Evolutionary conservation across 2,888 invertebrate species (phyloP), one percentile per base, ranked within the genome.

Genomic region (Lasioglossum leucozonium): DNA sequence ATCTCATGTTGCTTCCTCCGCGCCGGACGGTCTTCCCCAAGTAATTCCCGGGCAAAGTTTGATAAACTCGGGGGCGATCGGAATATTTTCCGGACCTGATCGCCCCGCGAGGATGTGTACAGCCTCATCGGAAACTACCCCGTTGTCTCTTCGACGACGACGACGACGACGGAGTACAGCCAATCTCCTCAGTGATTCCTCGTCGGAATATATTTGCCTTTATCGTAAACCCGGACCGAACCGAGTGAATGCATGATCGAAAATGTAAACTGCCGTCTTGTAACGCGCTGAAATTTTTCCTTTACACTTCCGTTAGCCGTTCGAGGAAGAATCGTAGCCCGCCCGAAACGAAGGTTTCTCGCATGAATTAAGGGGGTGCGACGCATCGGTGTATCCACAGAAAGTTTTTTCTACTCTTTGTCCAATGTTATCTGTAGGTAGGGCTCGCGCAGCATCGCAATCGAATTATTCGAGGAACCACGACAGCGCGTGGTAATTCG

Each of bases 51-150:
- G 11, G 16, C 1, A 26, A 72, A 77, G 67, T 51, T 69, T 37
- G 76, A 67, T 67, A 34, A 76, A 30, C 72, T 72, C 34, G 72
- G 72, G 47, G 30, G 34, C 72, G 72, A 47, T 72, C 72, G 72
- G 72, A 72, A 72, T 47, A 72, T 72, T 72, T 72, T 72, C 72
- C 47, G 22, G 40, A 22, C 16, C 10, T 22, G 65, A 67, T 67
- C 65, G 37, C 10, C 18, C 65, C 18, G 65, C 62, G 62, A 62
- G 62, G 62, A 62, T 30, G 10, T 22, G 4, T 22, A 67, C 65
- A 40, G 8, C 34, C 34, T 30, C 42, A 71, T 42, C 16, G 42
- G 42, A 71, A 26, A 51, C n/a, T 42, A n/a, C n/a, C n/a, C 40
- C 40, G 44, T 30, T 30, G 44, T 72, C 26, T 72, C 44, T n/a